Base-by-base conservation (phyloP, 2,888 invertebrate species). In the Drosophila putrida region DNA sequence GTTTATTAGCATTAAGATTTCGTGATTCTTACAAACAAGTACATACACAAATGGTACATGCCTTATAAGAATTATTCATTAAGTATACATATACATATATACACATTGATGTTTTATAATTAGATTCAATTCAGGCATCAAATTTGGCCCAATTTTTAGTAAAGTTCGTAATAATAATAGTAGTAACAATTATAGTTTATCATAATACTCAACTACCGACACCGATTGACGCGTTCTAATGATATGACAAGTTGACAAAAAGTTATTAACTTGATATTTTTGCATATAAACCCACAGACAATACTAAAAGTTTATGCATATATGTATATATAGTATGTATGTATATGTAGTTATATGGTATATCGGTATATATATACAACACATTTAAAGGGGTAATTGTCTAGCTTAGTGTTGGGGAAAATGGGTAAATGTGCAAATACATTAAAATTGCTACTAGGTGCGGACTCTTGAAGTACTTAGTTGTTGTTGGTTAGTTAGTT, bases 1-100 rank as follows among this genome's bases (percentile, higher is more conserved):
- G 35, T 84, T 84, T 82, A 82, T 87, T 87, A 72, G 64, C 39
- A 75, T 67, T 65, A 60, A 64, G 53, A 66, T 71, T 65, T 75
- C 51, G 59, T 58, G 60, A 70, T 69, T 67, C 62, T 71, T 61
- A 59, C 44, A 49, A 65, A 51, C 49, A 66, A 27, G 33, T 43
- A n/a, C 43, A 41, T 41, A 41, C 20, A 15, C 15, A 39, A 9
- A 15, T 39, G 39, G 39, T 15, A 39, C 15, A 39, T 39, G 20
- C 15, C 35, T 15, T 31, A 36, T 51, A 39, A 31, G 64, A 61
- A 57, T 69, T 69, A 73, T 71, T 71, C 60, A 4, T 78, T 59
- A 72, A 59, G 71, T 70, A 69, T 71, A 79, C 65, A 71, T 77
- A 69, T 61, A 78, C 55, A 66, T 77, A 76, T 71, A 78, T 79